Conservation (phyloP, 2,113 vertebrate genomes). For the Pluvianellus socialis region DNA sequence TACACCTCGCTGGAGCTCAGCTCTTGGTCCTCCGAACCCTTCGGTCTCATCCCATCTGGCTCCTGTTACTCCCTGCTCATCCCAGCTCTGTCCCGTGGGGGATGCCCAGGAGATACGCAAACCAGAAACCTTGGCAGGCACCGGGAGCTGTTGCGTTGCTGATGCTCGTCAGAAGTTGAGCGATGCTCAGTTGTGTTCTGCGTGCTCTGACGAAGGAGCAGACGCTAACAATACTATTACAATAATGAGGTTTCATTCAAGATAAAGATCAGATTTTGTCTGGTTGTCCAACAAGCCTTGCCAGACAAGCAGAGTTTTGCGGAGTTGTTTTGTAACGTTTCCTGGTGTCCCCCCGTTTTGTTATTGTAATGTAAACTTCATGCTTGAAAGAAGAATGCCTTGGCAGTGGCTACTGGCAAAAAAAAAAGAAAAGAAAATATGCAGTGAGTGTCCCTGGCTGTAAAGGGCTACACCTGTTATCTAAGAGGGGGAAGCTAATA, state of each 20-base stretch:
- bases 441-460: neutral
- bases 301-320: neutral
- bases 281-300: slow-evolving; percentile 8
- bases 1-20: neutral
- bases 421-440: too few species aligned
- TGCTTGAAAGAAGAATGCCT: neutral
- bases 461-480: slow-evolving; percentile 32
- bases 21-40: neutral
- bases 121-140: neutral
- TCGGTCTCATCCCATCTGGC: neutral
- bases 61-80: neutral
- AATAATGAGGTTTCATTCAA: neutral
- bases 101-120: neutral
- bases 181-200: accelerated
- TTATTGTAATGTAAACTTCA: neutral
- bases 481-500: neutral
- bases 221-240: neutral
- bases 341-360: neutral
- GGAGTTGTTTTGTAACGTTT: neutral
- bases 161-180: neutral
- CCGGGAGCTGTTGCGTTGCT: neutral
- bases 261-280: slow-evolving; percentile 19
- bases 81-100: neutral
- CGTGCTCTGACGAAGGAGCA: neutral
- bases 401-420: neutral